Evolutionary conservation across 2,888 invertebrate species (phyloP).

Genomic region (Cantharis rustica): DNA sequence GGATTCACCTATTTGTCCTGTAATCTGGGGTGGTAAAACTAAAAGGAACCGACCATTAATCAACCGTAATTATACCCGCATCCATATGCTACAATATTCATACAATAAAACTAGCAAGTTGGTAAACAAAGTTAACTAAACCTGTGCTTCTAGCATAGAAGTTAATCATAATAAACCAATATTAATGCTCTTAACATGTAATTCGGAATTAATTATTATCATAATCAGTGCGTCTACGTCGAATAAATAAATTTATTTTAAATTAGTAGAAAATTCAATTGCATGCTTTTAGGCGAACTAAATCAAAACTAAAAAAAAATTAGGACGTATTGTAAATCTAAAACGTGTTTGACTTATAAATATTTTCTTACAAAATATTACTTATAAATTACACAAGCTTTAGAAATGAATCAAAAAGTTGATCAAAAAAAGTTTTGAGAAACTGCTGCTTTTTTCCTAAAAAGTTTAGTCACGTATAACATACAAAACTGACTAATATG

Average conservation of each 20-base stretch:
- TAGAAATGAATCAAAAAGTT: slow-evolving; percentile 44
- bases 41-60: slow-evolving; percentile 23
- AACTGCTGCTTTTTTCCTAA: slow-evolving; percentile 39
- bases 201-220: neutral
- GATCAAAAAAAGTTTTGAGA: slow-evolving; percentile 41
- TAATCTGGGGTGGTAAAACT: slow-evolving; percentile 24
- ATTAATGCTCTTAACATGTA: slow-evolving; percentile 2
- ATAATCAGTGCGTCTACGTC: neutral
- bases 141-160: slow-evolving; percentile 2
- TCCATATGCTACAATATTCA: slow-evolving; percentile 16
- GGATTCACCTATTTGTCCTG: slow-evolving; percentile 22
- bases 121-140: neutral
- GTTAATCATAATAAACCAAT: slow-evolving; percentile 5
- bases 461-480: slow-evolving; percentile 35
- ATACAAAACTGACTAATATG: slow-evolving; percentile 41
- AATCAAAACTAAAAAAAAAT: neutral
- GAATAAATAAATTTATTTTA: neutral
- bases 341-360: neutral
- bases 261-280: neutral
- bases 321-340: neutral
- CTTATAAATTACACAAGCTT: slow-evolving; percentile 41
- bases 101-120: slow-evolving; percentile 9
- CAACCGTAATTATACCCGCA: slow-evolving; percentile 21
- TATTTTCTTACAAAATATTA: slow-evolving; percentile 31
- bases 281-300: neutral